Percentiles rank a stretch among this genome's conserved stretches.
These are phyloP conservation scores for Alces alces DNA, from an alignment of 2,113 vertebrate species.

Conservation along the genomic window DNA sequence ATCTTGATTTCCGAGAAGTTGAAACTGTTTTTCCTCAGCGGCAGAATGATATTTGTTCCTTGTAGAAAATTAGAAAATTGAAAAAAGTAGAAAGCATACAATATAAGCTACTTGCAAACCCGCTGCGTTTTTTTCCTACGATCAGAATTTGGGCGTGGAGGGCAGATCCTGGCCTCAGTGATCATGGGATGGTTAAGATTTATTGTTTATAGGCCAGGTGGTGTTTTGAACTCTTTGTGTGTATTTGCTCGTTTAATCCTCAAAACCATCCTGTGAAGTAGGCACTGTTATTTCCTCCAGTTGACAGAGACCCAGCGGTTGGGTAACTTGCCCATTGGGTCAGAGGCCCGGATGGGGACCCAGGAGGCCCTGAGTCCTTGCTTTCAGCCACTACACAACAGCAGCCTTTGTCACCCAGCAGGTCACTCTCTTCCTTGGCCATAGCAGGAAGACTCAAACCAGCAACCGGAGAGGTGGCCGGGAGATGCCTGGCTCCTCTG, in stretches of 20 bases:
- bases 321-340: not conserved
- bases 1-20: not conserved
- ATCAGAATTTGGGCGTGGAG: not conserved
- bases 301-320: not conserved
- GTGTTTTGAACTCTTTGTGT: not conserved
- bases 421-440: not conserved
- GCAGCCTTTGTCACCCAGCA: not conserved
- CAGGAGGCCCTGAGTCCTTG: not conserved
- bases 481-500: not conserved
- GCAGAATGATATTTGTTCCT: not conserved
- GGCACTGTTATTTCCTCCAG: not conserved
- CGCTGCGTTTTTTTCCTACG: not conserved
- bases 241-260: not conserved
- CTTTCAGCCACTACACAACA: not conserved
- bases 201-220: not conserved
- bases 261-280: not conserved
- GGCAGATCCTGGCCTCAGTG: not conserved
- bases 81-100: not conserved
- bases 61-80: not conserved
- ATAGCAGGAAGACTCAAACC: not conserved
- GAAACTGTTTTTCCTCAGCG: not conserved
- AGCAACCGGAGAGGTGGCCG: not conserved
- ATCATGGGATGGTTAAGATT: not conserved
- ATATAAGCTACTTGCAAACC: not conserved
- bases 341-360: rapidly evolving